Conservation (phyloP, 2,113 vertebrate genomes). For the Sialia sialis region DNA sequence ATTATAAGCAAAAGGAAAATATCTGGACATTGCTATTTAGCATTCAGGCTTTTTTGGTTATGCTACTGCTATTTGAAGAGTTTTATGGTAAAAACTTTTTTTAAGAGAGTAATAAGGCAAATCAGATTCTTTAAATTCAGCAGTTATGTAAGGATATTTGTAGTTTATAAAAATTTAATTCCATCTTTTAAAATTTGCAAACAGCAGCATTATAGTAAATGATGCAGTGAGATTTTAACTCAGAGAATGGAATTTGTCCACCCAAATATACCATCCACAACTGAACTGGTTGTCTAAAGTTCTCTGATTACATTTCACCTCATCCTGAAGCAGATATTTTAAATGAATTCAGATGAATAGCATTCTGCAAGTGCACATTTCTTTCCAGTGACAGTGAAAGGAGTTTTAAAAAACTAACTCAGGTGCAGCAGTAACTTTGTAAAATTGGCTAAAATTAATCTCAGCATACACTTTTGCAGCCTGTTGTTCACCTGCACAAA, state of each 20-base stretch:
- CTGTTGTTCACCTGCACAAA: background rate
- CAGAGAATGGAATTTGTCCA: background rate
- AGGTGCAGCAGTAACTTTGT: background rate
- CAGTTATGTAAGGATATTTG: background rate
- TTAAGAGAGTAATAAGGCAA: background rate
- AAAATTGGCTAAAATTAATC: background rate
- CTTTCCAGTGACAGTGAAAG: background rate
- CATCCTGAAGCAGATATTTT: background rate
- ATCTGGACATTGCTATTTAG: background rate
- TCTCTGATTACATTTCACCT: background rate
- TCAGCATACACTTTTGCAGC: background rate
- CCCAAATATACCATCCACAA: background rate
- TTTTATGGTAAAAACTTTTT: background rate
- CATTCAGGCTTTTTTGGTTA: background rate
- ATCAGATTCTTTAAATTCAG: background rate
- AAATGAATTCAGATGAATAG: background rate
- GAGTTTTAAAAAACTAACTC: background rate
- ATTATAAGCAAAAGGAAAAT: background rate
- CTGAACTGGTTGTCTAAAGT: background rate
- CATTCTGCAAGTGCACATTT: background rate
- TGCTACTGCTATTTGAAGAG: background rate
- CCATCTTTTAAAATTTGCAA: background rate
- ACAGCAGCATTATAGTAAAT: background rate
- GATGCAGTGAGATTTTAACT: background rate
- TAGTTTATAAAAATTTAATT: background rate